Evolutionary conservation across 2,888 invertebrate species (phyloP), one percentile per base, ranked within the genome.

Genomic region (Hyles lineata): DNA sequence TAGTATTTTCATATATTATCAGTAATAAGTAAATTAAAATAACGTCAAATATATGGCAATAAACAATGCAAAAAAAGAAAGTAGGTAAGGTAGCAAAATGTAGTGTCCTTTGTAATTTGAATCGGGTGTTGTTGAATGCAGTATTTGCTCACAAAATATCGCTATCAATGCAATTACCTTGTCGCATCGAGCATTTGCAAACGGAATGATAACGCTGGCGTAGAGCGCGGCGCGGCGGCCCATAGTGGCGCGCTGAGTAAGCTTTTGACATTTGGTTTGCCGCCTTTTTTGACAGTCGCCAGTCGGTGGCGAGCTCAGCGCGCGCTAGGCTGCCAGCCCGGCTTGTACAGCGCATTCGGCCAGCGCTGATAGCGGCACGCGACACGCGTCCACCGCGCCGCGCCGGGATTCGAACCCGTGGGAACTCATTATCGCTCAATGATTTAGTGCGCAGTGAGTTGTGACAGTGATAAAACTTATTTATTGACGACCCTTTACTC

Each of bases 241-340:
- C 83, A 67, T 50, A 69, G 71, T 70, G 74, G 60, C 84, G 52
- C 61, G 8, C 60, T 9, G 35, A 1, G 43, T 11, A 35, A n/a
- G 63, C 63, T 35, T 50, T 17, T 43, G 43, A 50, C 67, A 50
- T 67, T 50, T 67, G 43, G 50, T 50, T 67, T 88, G 85, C 89
- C 89, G 89, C 88, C 87, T 80, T 83, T 87, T 87, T 85, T 83
- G 85, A 85, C 86, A 75, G 74, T 72, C 70, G 73, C 58, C n/a
- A 73, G 25, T 21, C 32, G 3, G 32, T n/a, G n/a, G 29, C 70
- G 67, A 17, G 67, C 5, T n/a, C 75, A 74, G 74, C 77, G 79
- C 78, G 83, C 62, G 70, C 25, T 21, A 61, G 55, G 35, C 19
- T 52, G 60, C 70, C 43, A 50, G 59, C 21, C 15, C 76, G 74